Percentiles rank a stretch among this genome's conserved stretches.
phyloP scores from a whole-genome alignment of 2,888 invertebrate species.

The Papilio elwesi region DNA sequence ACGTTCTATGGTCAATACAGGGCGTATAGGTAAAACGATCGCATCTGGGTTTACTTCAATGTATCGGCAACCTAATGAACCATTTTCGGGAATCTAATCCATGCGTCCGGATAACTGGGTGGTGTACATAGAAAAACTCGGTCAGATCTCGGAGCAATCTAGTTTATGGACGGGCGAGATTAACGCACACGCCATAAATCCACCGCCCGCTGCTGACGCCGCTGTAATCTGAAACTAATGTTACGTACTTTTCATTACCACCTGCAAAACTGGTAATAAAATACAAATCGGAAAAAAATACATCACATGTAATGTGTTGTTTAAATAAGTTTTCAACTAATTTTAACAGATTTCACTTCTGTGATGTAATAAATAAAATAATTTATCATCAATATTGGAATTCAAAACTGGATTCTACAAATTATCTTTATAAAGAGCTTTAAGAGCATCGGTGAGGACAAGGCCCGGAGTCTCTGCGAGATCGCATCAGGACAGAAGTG shows the following conservation, averaged over 20 bases:
- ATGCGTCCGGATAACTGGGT: constrained; percentile 47
- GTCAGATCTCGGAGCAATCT: constrained; percentile 44
- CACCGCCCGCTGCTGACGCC: constrained; percentile 26
- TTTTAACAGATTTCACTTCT: too few relatives aligned
- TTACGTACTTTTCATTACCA: constrained; percentile 5
- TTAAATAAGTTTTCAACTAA: too few relatives aligned
- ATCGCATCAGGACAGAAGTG: too few relatives aligned
- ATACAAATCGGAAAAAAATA: too few relatives aligned
- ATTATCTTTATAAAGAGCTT: too few relatives aligned
- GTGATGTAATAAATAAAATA: too few relatives aligned
- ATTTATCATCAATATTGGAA: too few relatives aligned
- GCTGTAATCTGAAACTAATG: constrained; percentile 18
- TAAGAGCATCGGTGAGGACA: too few relatives aligned
- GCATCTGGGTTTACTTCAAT: constrained; percentile 43
- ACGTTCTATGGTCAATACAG: not conserved
- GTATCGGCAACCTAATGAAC: constrained; percentile 25
- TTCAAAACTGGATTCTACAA: too few relatives aligned
- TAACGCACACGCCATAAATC: constrained; percentile 38
- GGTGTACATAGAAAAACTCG: constrained; percentile 48
- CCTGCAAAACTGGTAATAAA: not conserved
- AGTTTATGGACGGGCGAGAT: constrained; percentile 40
- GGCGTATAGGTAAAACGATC: not conserved
- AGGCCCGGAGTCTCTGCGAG: too few relatives aligned
- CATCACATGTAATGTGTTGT: too few relatives aligned
- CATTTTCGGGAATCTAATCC: constrained; percentile 44